Evolutionary conservation across 2,113 vertebrate species (phyloP), one percentile per base, ranked within the genome.

Genomic region (Campylorhamphus procurvoides): DNA sequence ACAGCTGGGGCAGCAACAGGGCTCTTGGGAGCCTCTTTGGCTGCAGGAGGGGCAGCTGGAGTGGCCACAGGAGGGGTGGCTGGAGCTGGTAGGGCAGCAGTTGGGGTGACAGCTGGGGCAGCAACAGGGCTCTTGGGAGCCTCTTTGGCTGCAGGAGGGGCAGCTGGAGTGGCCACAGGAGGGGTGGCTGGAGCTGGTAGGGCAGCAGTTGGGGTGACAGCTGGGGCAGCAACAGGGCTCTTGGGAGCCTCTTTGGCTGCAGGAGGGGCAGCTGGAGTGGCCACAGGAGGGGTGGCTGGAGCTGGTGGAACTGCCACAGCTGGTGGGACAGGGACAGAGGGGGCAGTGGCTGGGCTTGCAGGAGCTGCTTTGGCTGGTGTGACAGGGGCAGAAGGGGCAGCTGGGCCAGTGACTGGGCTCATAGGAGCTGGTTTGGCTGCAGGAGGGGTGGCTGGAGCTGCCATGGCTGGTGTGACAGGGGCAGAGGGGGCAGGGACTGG

Each of bases 131-230:
- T 78, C 60, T n/a, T 3, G 8, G 93, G 31, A 49, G 35, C 27
- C 1, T 7, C 42, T 55, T 72, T 55, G 63, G 71, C 66, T 6
- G 9, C 2, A 1, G 84, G 31, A 33, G 39, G n/a, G 14, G 64
- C 4, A 47, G 23, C 0, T 8, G n/a, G 0, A 40, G 68, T 42
- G 4, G 31, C 33, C 0, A 0, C 82, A 40, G 64, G 18, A 58
- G 42, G 12, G 4, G n/a, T 3, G 16, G 74, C 52, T 0, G 1
- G 47, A 44, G 44, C 42, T 42, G n/a, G n/a, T n/a, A n/a, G n/a
- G n/a, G n/a, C n/a, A n/a, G n/a, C n/a, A n/a, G n/a, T n/a, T n/a
- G n/a, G n/a, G n/a, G n/a, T n/a, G n/a, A n/a, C n/a, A n/a, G 49
- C 5, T 2, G 46, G n/a, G 50, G 39, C 56, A 56, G 58, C 0